phyloP scores from a whole-genome alignment of 2,113 vertebrate species.

The Microtus oregoni region DNA sequence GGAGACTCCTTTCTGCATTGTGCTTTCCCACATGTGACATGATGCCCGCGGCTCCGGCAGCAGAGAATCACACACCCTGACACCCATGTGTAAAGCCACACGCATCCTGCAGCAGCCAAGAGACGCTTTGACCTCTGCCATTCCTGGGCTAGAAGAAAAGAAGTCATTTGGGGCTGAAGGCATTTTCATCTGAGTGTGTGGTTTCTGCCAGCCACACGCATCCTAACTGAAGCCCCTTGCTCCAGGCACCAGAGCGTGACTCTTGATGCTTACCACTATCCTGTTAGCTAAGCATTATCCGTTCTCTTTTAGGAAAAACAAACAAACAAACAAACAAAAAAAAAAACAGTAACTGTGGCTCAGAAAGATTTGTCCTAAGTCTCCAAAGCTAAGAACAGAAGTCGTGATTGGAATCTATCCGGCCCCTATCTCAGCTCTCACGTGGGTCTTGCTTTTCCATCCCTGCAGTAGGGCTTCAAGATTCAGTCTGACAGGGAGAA shows the following conservation, averaged over 20 bases:
- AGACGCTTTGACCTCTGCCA: not conserved
- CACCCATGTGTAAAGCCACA: not conserved
- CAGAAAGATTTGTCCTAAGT: not conserved
- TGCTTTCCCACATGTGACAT: not conserved
- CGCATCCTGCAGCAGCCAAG: not conserved
- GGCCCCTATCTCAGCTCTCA: accelerated
- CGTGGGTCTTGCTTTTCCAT: not conserved
- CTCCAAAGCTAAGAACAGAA: not conserved
- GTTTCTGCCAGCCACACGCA: not conserved
- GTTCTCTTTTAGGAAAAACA: not conserved
- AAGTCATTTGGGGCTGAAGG: not conserved
- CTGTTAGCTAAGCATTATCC: not conserved
- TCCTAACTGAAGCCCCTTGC: not conserved
- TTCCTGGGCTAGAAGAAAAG: not conserved
- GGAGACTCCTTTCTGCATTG: not conserved
- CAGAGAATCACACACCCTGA: not conserved
- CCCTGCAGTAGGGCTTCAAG: not conserved
- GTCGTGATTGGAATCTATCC: not conserved
- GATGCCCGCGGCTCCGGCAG: not conserved
- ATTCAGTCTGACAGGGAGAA: not conserved
- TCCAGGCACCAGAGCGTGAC: not conserved
- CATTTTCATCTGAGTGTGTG: not conserved
- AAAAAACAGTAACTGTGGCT: not conserved
- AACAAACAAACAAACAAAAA: no score
- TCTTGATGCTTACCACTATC: not conserved